A percentile compares a stretch with the other conserved stretches of the same genome.
These are phyloP conservation scores for Pontoporia blainvillei DNA, from an alignment of 2,113 vertebrate species.

Conservation along the genomic window DNA sequence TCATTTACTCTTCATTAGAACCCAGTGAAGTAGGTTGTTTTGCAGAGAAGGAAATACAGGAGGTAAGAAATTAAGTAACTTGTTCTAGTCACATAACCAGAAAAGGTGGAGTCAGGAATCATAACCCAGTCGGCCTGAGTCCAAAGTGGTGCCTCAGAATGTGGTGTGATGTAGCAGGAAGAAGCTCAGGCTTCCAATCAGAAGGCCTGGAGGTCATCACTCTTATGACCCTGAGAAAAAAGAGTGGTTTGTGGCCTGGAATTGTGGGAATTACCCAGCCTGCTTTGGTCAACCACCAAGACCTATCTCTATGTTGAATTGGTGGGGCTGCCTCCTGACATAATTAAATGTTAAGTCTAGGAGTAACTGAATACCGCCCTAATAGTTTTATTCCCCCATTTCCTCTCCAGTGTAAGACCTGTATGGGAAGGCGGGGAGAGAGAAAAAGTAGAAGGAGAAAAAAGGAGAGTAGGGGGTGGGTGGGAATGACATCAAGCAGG, in stretches of 20 bases:
- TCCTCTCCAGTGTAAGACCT: background rate
- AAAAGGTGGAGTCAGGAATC: background rate
- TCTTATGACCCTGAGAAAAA: background rate
- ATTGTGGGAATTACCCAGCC: background rate
- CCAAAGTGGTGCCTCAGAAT: background rate
- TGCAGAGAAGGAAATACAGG: background rate
- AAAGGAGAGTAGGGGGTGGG: slow-evolving; percentile 12
- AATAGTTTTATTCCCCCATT: slow-evolving; percentile 15
- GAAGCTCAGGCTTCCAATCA: background rate
- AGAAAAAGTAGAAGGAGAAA: background rate
- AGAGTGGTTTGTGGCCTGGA: background rate
- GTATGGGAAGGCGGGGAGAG: background rate
- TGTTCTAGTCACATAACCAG: background rate
- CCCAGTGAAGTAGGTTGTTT: background rate
- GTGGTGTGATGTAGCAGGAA: background rate
- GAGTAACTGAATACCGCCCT: background rate
- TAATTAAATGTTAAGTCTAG: background rate
- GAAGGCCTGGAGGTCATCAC: background rate
- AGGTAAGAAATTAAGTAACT: background rate
- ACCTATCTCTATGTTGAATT: background rate
- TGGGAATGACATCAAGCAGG: slow-evolving; percentile 78
- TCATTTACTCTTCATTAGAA: background rate
- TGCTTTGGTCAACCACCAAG: background rate
- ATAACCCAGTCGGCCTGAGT: background rate
- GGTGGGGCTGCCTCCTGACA: background rate